Evolutionary conservation across 2,113 vertebrate species (phyloP).

Genomic region (Rafetus swinhoei): DNA sequence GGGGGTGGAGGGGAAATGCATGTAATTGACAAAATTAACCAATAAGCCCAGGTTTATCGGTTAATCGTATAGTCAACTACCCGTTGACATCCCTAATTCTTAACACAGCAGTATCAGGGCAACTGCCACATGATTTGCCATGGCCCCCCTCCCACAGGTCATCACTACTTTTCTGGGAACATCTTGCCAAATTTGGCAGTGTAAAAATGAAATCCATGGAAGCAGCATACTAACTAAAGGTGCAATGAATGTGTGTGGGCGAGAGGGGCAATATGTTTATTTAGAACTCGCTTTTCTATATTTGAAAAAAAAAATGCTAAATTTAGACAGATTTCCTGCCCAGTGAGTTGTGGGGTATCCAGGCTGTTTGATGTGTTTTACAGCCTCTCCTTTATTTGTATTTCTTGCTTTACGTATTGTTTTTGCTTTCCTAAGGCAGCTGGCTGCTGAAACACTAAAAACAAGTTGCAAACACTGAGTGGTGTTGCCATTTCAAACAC

Average conservation of each 20-base stretch:
- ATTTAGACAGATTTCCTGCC: slow-evolving; percentile 1
- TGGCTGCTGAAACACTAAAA: slow-evolving; percentile 58
- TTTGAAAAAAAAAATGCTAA: not conserved
- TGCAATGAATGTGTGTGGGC: not conserved
- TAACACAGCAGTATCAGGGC: not conserved
- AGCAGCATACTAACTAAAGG: not conserved
- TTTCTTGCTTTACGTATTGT: slow-evolving; percentile 37
- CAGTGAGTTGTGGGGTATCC: not conserved
- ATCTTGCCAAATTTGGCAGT: not conserved
- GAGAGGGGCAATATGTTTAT: not conserved
- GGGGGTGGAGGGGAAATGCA: too few species aligned
- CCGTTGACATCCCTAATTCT: too few species aligned
- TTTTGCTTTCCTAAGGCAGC: slow-evolving; percentile 63
- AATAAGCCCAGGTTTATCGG: too few species aligned
- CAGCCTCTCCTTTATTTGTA: slow-evolving; percentile 46
- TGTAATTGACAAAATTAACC: too few species aligned
- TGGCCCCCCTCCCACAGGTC: not conserved
- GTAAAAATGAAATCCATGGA: not conserved
- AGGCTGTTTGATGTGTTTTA: not conserved
- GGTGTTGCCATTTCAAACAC: slow-evolving; percentile 59
- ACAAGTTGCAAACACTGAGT: slow-evolving; percentile 53
- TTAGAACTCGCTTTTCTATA: not conserved
- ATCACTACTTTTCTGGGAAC: not conserved
- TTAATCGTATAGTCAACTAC: too few species aligned
- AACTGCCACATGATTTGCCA: not conserved